Evolutionary conservation across 2,797 vertebrate species (phyloP).

Genomic region (Nannoperca australis): DNA sequence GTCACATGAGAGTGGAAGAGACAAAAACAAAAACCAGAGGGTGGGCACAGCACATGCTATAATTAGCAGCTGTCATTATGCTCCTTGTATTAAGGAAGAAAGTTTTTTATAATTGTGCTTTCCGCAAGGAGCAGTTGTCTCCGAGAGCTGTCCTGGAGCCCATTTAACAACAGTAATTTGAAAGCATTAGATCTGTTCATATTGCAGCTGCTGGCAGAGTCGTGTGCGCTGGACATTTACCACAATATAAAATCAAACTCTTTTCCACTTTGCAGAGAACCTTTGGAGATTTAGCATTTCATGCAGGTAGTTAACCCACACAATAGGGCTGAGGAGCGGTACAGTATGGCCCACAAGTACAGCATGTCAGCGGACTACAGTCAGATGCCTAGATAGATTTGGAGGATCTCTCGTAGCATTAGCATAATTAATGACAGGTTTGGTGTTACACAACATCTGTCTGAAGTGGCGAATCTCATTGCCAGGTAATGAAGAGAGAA

Average conservation of each 20-base stretch:
- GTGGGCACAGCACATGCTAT: constrained; percentile 33
- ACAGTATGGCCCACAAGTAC: not conserved
- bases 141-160: not conserved
- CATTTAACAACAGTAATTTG: constrained; percentile 26
- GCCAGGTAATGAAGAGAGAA: constrained; percentile 13
- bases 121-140: constrained; percentile 12
- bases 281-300: not conserved
- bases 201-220: not conserved
- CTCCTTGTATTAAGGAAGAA: constrained; percentile 23
- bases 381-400: constrained; percentile 20
- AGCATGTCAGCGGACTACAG: constrained; percentile 1
- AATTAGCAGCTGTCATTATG: constrained; percentile 65
- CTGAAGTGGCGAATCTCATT: constrained; percentile 6
- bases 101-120: constrained; percentile 31
- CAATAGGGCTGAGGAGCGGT: not conserved
- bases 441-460: constrained; percentile 24
- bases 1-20: constrained; percentile 45
- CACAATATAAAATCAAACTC: constrained; percentile 1
- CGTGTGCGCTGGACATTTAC: not conserved
- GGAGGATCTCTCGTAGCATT: not conserved
- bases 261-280: constrained; percentile 15
- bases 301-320: not conserved
- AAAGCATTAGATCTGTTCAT: not conserved
- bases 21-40: constrained; percentile 49
- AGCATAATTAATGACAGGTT: constrained; percentile 9